A percentile compares a stretch with the other conserved stretches of the same genome.
These are phyloP conservation scores for Nomada flava DNA, from an alignment of 2,888 invertebrate species.

Conservation along the genomic window DNA sequence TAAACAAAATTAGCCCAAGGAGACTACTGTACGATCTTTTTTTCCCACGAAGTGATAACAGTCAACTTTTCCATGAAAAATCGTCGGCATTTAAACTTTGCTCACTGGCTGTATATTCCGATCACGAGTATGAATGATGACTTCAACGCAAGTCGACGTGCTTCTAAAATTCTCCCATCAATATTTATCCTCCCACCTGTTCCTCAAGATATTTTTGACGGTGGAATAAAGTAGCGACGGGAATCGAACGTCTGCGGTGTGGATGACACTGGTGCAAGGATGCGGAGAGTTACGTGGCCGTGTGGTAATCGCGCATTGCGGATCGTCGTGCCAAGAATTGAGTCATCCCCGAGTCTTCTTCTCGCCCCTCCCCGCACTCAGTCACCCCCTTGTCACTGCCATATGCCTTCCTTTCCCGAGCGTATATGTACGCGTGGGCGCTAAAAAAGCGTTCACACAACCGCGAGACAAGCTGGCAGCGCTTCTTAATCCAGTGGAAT, in stretches of 20 bases:
- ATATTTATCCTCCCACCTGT: not conserved
- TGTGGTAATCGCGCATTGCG: conserved; percentile 71
- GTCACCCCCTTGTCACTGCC: conserved; percentile 9
- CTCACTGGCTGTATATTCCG: too few relatives aligned
- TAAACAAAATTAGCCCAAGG: too few relatives aligned
- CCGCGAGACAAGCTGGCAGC: not conserved
- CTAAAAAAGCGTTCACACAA: not conserved
- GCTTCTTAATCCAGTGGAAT: conserved; percentile 39
- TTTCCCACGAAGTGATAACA: too few relatives aligned
- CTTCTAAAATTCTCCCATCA: not conserved
- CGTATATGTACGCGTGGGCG: not conserved
- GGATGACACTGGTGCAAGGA: conserved; percentile 64
- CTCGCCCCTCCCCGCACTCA: conserved; percentile 17
- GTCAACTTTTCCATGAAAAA: too few relatives aligned
- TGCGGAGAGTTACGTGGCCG: conserved; percentile 62
- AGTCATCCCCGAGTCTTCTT: conserved; percentile 68
- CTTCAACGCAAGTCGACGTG: not conserved
- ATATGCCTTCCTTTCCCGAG: conserved; percentile 14
- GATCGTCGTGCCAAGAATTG: conserved; percentile 76
- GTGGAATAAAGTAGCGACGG: not conserved
- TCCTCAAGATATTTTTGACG: not conserved
- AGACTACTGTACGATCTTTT: too few relatives aligned
- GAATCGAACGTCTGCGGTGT: conserved; percentile 26
- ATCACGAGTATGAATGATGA: not conserved
- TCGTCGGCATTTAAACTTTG: too few relatives aligned